Conservation (phyloP, 1,140 invertebrate species). For the Laodelphax striatellus region DNA sequence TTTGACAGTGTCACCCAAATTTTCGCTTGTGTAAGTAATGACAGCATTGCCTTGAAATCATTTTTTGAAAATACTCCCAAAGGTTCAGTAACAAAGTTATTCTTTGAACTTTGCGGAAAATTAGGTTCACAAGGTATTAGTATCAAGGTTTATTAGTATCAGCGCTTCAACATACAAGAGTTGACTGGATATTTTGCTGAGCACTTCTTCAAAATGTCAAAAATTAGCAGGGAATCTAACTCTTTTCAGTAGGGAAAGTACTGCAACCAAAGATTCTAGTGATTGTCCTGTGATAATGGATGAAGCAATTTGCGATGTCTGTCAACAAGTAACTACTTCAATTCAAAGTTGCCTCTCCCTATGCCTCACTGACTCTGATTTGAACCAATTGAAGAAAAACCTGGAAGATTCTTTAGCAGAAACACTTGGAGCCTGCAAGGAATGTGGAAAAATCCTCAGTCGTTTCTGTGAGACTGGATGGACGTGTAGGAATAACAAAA, state of each 20-base stretch:
- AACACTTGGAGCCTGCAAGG: too few species aligned
- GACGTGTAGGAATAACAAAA: too few species aligned
- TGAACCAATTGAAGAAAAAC: too few species aligned
- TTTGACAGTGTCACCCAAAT: constrained; percentile 1
- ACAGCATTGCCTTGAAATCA: background rate
- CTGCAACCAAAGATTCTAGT: background rate
- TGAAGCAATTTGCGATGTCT: too few species aligned
- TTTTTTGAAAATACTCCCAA: background rate
- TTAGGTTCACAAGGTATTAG: background rate
- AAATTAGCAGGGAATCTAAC: background rate
- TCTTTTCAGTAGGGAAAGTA: background rate
- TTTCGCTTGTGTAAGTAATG: background rate
- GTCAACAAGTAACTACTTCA: too few species aligned
- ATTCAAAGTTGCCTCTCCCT: too few species aligned
- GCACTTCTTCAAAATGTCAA: background rate
- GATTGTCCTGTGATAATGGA: too few species aligned
- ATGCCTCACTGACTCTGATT: too few species aligned
- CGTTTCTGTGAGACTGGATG: too few species aligned
- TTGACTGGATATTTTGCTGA: background rate
- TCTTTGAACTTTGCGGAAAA: background rate
- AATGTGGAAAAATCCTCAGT: too few species aligned
- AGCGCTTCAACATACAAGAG: background rate
- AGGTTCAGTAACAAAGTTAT: background rate
- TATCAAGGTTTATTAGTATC: too few species aligned
- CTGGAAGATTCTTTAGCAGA: too few species aligned